Conservation (phyloP, 1,140 invertebrate species). For the Thereuonema tuberculata region DNA sequence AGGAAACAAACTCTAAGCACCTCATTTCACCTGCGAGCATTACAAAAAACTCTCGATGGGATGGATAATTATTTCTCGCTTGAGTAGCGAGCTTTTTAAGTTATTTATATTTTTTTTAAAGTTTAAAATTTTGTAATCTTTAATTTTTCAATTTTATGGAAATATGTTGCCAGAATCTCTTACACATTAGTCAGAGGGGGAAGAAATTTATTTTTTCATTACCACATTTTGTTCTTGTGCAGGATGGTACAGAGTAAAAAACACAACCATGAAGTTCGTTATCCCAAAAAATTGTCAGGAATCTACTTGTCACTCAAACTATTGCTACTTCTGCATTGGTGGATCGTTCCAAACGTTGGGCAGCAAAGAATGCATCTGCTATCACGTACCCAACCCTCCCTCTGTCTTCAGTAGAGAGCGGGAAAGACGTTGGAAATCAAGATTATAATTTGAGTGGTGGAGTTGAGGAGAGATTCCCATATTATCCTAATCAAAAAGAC, state of each 20-base stretch:
- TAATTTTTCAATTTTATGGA: too few relatives aligned
- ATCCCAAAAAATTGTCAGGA: conserved; percentile 20
- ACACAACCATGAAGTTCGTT: conserved; percentile 18
- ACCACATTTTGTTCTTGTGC: conserved; percentile 9
- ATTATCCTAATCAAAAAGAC: too few relatives aligned
- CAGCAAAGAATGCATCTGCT: conserved; percentile 16
- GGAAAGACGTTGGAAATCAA: too few relatives aligned
- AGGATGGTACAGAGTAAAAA: conserved; percentile 20
- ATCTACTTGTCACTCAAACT: conserved; percentile 17
- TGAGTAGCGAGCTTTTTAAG: conserved; percentile 12
- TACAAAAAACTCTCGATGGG: conserved; percentile 7
- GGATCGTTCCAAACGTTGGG: conserved; percentile 19
- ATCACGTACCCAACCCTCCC: conserved; percentile 12
- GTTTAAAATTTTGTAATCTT: too few relatives aligned
- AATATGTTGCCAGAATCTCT: too few relatives aligned
- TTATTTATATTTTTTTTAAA: too few relatives aligned
- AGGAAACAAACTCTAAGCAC: conserved; percentile 6
- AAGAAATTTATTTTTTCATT: conserved; percentile 8
- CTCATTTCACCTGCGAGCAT: conserved; percentile 6
- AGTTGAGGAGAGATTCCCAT: too few relatives aligned
- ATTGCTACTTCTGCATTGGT: conserved; percentile 22
- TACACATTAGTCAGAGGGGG: too few relatives aligned
- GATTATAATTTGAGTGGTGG: too few relatives aligned
- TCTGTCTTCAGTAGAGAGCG: too few relatives aligned
- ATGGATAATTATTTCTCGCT: conserved; percentile 5